Percentiles rank a stretch among this genome's conserved stretches.
phyloP scores from a whole-genome alignment of 2,888 invertebrate species.

The Philonicus albiceps region DNA sequence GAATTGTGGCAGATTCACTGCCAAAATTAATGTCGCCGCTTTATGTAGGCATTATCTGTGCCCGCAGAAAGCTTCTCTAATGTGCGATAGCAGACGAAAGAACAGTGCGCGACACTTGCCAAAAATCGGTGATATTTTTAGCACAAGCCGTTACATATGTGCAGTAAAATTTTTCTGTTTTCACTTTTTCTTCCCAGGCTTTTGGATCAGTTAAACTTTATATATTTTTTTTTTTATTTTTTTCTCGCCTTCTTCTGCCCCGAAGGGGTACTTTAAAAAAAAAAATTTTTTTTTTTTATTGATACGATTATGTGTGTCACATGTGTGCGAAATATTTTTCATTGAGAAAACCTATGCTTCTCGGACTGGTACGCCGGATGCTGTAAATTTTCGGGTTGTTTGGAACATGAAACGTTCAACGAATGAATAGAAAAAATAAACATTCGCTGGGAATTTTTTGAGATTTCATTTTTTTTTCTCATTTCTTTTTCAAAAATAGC shows the following conservation, averaged over 20 bases:
- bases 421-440: background rate
- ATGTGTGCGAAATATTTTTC: constrained; percentile 17
- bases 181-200: background rate
- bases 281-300: background rate
- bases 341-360: background rate
- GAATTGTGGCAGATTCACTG: background rate
- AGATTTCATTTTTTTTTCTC: background rate
- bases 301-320: background rate
- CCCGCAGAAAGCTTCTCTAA: background rate
- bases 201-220: background rate
- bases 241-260: background rate
- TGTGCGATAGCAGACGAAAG: background rate
- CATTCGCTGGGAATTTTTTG: background rate
- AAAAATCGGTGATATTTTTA: constrained; percentile 9
- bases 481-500: background rate
- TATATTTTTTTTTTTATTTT: background rate
- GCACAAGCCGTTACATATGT: background rate
- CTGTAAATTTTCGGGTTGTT: background rate
- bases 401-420: background rate
- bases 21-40: constrained; percentile 12
- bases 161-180: background rate
- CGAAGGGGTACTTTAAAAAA: background rate
- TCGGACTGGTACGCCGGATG: background rate
- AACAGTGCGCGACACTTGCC: background rate
- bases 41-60: constrained; percentile 1